Percentiles rank a stretch among this genome's conserved stretches.
Conservation (phyloP, 2,797 vertebrate species). For the Botia kubotai region DNA sequence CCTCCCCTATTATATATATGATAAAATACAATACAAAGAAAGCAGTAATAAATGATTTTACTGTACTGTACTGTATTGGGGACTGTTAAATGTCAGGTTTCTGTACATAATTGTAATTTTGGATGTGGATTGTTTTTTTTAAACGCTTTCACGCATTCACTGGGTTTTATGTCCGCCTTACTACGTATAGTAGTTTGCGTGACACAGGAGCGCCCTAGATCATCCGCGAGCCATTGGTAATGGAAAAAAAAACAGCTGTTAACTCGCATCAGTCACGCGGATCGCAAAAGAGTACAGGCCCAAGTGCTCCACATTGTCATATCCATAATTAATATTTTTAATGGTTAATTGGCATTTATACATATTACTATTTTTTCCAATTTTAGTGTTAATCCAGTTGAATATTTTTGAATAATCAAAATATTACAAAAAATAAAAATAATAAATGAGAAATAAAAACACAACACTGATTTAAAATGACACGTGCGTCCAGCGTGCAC, state of each 20-base stretch:
- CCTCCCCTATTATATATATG: slow-evolving; percentile 51
- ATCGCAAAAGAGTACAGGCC: slow-evolving; percentile 65
- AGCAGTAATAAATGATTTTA: neutral
- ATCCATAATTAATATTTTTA: slow-evolving; percentile 8
- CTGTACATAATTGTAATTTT: neutral
- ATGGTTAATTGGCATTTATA: neutral
- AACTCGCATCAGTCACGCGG: slow-evolving; percentile 77
- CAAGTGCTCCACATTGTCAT: neutral
- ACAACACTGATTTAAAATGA: neutral
- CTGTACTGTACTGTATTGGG: neutral
- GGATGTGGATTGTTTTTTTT: neutral
- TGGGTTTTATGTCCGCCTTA: slow-evolving; percentile 32
- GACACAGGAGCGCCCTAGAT: slow-evolving; percentile 76
- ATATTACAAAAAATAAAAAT: neutral
- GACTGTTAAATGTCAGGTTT: neutral
- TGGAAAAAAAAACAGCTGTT: slow-evolving; percentile 79
- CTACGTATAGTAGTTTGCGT: slow-evolving; percentile 70
- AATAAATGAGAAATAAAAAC: neutral
- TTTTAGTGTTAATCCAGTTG: neutral
- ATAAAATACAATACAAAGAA: neutral
- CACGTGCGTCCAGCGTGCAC: neutral
- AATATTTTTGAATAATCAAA: neutral
- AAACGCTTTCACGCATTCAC: slow-evolving; percentile 4
- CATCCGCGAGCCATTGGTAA: slow-evolving; percentile 77
- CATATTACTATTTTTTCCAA: neutral